Base-by-base conservation (phyloP, 2,797 vertebrate genomes). In the Rhinella marina region DNA sequence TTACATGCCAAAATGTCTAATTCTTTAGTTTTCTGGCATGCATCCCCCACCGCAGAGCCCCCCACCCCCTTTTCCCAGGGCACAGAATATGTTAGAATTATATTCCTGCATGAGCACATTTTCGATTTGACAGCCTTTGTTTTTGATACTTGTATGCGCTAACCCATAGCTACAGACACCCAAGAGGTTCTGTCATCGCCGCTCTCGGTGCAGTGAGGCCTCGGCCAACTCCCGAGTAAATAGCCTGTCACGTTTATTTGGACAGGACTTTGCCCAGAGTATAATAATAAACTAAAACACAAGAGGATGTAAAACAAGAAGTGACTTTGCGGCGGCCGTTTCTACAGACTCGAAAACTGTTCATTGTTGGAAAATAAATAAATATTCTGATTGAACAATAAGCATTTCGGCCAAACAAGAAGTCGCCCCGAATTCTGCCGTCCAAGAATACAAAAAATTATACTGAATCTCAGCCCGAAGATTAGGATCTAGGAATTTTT, bases 161-260 rank as follows among this genome's bases (percentile, higher is more conserved):
- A 79, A 88, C 84, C 14, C 0, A 68, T 85, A 54, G 86, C 75
- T 82, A 56, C 91, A 84, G 79, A 27, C 87, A 86, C 87, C 83
- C 73, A 85, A 0, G 7, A 82, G 83, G 73, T 91, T 90, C 91
- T 92, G 89, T 92, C 91, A 91, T 88, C 91, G 0, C 91, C 41
- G 19, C 77, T 1, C 75, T 81, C 59, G 41, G 92, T 17, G 7
- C 50, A 86, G 86, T 8, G 12, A 91, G 92, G 52, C 85, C 66
- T 87, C 87, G 82, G 90, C 90, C 73, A 88, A 88, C 82, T 85
- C 86, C 90, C 91, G 87, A 9, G 48, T 92, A 93, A 94, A 92
- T 92, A 90, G 75, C 3, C 91, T 91, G 90, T 93, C 91, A 82
- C 70, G 57, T 72, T 88, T 93, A 92, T 95, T 94, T 93, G 92